A percentile compares a stretch with the other conserved stretches of the same genome.
phyloP scores from a whole-genome alignment of 1,140 invertebrate species.

The Steinernema khuongi region DNA sequence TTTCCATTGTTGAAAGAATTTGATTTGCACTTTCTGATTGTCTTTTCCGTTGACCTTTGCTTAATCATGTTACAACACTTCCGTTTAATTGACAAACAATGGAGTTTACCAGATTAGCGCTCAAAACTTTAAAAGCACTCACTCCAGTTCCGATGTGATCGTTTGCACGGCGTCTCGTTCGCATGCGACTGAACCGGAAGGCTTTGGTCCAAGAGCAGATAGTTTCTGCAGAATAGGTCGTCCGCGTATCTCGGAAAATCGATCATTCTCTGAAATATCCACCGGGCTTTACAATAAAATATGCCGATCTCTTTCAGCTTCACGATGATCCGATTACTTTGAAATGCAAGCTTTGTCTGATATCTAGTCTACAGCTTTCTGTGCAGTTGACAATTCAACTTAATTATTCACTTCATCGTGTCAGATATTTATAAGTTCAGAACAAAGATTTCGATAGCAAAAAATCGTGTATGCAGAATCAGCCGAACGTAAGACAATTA shows the following conservation, averaged over 20 bases:
- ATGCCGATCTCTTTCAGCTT: too few relatives aligned
- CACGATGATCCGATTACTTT: too few relatives aligned
- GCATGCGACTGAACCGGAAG: conserved; percentile 32
- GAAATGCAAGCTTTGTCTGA: background rate
- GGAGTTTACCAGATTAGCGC: too few relatives aligned
- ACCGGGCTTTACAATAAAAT: too few relatives aligned
- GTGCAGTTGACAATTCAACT: too few relatives aligned
- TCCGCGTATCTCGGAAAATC: conserved; percentile 33
- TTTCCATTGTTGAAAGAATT: too few relatives aligned
- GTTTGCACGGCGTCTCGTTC: conserved; percentile 30
- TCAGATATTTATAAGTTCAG: too few relatives aligned
- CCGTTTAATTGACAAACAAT: background rate
- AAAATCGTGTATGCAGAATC: too few relatives aligned
- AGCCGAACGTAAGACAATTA: background rate
- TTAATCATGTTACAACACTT: conserved; percentile 14
- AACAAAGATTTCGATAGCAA: too few relatives aligned
- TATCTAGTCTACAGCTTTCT: background rate
- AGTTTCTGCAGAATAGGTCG: conserved; percentile 28
- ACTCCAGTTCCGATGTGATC: conserved; percentile 35
- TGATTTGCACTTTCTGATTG: too few relatives aligned
- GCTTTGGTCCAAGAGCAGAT: conserved; percentile 32
- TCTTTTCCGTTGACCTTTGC: too few relatives aligned
- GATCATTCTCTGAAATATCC: conserved; percentile 31
- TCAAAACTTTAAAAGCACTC: background rate
- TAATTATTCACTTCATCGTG: too few relatives aligned